Percentiles rank a stretch among this genome's conserved stretches.
Conservation (phyloP, 1,140 invertebrate genomes). For the Ips typographus region DNA sequence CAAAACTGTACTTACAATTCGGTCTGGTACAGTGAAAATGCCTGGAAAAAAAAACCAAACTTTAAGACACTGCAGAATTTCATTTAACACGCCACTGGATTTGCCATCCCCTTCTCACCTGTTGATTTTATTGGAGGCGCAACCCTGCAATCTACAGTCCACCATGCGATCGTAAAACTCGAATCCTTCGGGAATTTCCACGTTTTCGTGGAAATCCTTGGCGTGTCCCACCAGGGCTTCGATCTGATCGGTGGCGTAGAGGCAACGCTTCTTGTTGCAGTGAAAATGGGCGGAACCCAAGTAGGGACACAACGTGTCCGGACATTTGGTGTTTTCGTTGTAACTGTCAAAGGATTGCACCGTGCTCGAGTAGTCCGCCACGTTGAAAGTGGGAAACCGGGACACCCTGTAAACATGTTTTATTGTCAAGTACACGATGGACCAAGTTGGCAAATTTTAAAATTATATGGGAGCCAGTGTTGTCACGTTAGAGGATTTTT, state of each 20-base stretch:
- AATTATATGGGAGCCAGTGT: too few species aligned
- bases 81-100: neutral
- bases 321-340: slow-evolving; percentile 50
- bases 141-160: slow-evolving; percentile 70
- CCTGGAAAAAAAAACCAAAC: slow-evolving; percentile 42
- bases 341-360: slow-evolving; percentile 50
- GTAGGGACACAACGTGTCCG: slow-evolving; percentile 60
- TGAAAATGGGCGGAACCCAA: slow-evolving; percentile 65
- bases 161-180: slow-evolving; percentile 78
- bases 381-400: slow-evolving; percentile 6
- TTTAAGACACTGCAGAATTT: neutral
- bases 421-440: too few species aligned
- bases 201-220: slow-evolving; percentile 80
- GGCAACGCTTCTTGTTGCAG: slow-evolving; percentile 73
- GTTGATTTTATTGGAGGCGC: slow-evolving; percentile 56
- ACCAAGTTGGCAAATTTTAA: too few species aligned
- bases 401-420: neutral
- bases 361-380: slow-evolving; percentile 40
- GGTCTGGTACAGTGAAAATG: slow-evolving; percentile 78
- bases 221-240: slow-evolving; percentile 59
- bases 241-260: slow-evolving; percentile 53
- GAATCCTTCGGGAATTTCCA: slow-evolving; percentile 79
- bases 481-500: too few species aligned
- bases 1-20: slow-evolving; percentile 75
- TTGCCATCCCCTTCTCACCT: slow-evolving; percentile 6